A percentile compares a stretch with the other conserved stretches of the same genome.
Conservation (phyloP, 2,113 vertebrate species). For the Myrmophylax atrothorax region DNA sequence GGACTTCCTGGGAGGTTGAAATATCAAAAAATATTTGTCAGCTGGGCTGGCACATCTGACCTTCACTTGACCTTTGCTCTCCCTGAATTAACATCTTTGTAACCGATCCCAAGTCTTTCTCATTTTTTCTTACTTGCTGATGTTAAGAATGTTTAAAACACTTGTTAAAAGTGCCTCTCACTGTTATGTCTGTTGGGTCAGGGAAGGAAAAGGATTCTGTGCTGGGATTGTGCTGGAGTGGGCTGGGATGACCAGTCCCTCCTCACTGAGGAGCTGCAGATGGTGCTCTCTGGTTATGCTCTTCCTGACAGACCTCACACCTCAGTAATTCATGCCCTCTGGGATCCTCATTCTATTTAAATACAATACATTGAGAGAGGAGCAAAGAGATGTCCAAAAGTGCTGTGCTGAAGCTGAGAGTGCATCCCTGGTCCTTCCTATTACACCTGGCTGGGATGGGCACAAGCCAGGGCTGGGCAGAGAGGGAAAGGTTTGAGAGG, state of each 20-base stretch:
- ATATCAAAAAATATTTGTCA: background rate
- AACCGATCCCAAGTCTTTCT: background rate
- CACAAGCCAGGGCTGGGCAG: background rate
- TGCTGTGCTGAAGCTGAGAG: background rate
- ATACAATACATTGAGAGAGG: background rate
- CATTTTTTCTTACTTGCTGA: background rate
- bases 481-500: background rate
- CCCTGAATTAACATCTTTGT: background rate
- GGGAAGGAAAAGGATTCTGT: background rate
- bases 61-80: background rate
- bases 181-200: background rate
- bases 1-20: background rate
- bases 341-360: background rate
- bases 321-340: background rate
- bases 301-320: background rate
- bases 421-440: rapidly evolving
- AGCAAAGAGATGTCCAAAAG: background rate
- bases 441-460: rapidly evolving
- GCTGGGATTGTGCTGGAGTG: background rate
- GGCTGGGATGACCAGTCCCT: rapidly evolving
- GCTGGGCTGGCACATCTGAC: background rate
- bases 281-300: background rate
- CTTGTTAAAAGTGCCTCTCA: background rate
- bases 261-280: background rate
- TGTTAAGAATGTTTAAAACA: background rate